Evolutionary conservation across 2,888 invertebrate species (phyloP).

Genomic region (Hedya salicella): DNA sequence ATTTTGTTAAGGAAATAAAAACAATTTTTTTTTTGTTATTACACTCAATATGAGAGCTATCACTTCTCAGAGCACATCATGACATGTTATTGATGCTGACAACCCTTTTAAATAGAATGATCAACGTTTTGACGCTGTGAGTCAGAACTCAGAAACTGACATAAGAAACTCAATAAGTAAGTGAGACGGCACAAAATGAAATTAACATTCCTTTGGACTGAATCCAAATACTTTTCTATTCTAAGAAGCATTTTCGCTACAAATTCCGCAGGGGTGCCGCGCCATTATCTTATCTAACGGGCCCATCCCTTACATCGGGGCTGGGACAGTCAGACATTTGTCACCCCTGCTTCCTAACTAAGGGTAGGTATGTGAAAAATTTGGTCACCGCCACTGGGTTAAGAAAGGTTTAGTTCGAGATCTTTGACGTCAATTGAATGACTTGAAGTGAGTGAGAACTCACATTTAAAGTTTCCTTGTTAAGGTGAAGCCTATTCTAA

Average conservation of each 20-base stretch:
- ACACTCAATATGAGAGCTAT: too few species aligned
- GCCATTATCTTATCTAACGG: slow-evolving; percentile 69
- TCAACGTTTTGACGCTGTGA: not conserved
- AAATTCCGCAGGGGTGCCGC: slow-evolving; percentile 52
- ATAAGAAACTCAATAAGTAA: not conserved
- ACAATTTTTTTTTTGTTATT: too few species aligned
- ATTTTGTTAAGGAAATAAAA: too few species aligned
- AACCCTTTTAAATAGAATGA: too few species aligned
- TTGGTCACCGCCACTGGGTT: slow-evolving; percentile 24
- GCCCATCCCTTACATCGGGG: slow-evolving; percentile 68
- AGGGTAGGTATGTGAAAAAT: slow-evolving; percentile 38
- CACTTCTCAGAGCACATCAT: too few species aligned
- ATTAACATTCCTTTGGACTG: slow-evolving; percentile 40
- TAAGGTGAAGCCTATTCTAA: not conserved
- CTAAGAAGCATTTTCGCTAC: slow-evolving; percentile 50
- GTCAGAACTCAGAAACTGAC: not conserved
- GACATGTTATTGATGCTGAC: too few species aligned
- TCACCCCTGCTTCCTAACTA: slow-evolving; percentile 47
- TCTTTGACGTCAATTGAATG: slow-evolving; percentile 16
- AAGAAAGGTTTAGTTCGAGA: slow-evolving; percentile 21
- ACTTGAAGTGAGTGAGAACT: slow-evolving; percentile 1
- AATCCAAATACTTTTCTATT: slow-evolving; percentile 47
- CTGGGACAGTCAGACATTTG: slow-evolving; percentile 61
- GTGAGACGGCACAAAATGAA: slow-evolving; percentile 8
- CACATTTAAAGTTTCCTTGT: not conserved